Base-by-base conservation (phyloP, 2,797 vertebrate species). In the Danio albolineatus region DNA sequence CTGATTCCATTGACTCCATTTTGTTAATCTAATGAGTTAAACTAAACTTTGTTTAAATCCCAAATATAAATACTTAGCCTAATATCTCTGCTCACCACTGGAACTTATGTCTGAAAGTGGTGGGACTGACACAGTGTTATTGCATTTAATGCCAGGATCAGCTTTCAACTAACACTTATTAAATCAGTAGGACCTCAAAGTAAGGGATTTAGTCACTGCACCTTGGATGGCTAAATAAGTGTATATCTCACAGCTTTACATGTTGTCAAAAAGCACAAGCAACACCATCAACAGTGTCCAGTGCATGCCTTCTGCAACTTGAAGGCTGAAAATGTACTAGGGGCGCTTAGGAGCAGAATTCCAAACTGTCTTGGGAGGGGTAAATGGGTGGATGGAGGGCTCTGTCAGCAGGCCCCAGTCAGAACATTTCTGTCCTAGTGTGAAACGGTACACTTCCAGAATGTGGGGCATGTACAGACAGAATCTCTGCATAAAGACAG, bases 381-480 rank as follows among this genome's bases (percentile, higher is more conserved):
- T 69, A 19, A 59, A 70, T 38, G 39, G 57, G 43, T 71, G 57
- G n/a, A 62, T 53, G 38, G 76, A 84, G 70, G 64, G 71, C 82
- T 88, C 86, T 87, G 83, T 89, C 89, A 90, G 90, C 84, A 88
- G 85, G 74, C 80, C 81, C 71, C 19, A 83, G 79, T 80, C 74
- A 85, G 83, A 82, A 84, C 64, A 84, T 80, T 73, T 83, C 83
- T 87, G 85, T 83, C 88, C 83, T 87, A 49, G 66, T 13, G 81
- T 89, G 89, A 92, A 94, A 93, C 87, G 73, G 77, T 92, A 92
- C 88, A 90, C 90, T 89, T 86, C 82, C 88, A 91, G 91, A 93
- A 92, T 92, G 89, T 76, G 69, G 88, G 92, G 89, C 92, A 91
- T 92, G 91, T 93, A 92, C 86, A 83, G 90, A 89, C 91, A 88